Evolutionary conservation across 2,113 vertebrate genomes (phyloP), one percentile per base, ranked within the genome.

Genomic region (Bolborhynchus lineola): DNA sequence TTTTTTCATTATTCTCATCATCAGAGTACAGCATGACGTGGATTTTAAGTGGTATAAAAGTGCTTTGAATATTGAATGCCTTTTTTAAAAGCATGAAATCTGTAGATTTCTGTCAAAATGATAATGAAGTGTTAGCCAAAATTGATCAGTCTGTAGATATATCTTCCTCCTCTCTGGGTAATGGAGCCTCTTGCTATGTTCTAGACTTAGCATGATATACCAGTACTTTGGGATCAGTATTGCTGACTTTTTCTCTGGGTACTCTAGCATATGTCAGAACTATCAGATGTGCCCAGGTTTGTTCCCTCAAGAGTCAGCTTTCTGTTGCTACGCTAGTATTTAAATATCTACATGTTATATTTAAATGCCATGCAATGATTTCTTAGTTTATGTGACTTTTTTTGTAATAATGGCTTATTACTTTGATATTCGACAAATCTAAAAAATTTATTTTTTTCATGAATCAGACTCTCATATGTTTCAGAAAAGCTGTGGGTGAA

Each of bases 1-100:
- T 72, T 91, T 85, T 29, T 87, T 94, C 59, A 90, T 95, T 95
- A 90, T 59, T 63, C 37, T 87, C 23, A 16, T 82, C 33, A 72
- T 19, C 70, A 47, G n/a, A 82, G 37, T 63, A 33, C 4, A 77
- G 63, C 14, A 63, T 82, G 82, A 77, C 28, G 24, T 37, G 29
- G 84, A 74, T 94, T 88, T 95, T 59, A 72, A 86, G 82, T 77
- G 35, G 33, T 44, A 24, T 46, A 44, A 65, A 89, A 92, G 25
- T 53, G 5, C 52, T 53, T 41, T 74, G 62, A 69, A 44, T 33
- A 41, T 17, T 18, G 13, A 44, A 62, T 26, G n/a, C 5, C 28
- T 67, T 72, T 85, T 42, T 46, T 17, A 50, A 82, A 77, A 13
- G 25, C 44, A 53, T 85, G 3, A 5, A 16, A 7, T 72, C 57